Conservation (phyloP, 2,113 vertebrate species). For the Dendropsophus ebraccatus region DNA sequence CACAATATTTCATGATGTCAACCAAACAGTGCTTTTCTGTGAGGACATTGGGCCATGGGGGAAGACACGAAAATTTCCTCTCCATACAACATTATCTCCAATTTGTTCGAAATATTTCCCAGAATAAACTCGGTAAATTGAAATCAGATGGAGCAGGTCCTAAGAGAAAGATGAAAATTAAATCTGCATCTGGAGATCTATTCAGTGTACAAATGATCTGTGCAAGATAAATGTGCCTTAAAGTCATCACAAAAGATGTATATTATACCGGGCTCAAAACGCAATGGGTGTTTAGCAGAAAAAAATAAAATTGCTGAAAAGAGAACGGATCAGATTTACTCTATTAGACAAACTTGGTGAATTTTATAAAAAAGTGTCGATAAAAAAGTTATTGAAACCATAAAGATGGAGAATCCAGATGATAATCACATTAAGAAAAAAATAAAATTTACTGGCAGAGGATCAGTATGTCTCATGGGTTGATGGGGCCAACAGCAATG, state of each 20-base stretch:
- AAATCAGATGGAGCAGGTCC: not conserved
- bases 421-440: too few relatives aligned
- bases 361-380: not conserved
- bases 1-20: too few relatives aligned
- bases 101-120: constrained; percentile 26
- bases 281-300: not conserved
- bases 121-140: constrained; percentile 11
- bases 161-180: not conserved
- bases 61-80: not conserved
- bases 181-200: constrained; percentile 23
- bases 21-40: not conserved
- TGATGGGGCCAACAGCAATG: too few relatives aligned
- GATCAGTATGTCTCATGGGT: too few relatives aligned
- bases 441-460: too few relatives aligned
- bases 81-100: constrained; percentile 7
- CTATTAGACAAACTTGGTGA: not conserved
- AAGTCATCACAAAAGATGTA: not conserved
- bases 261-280: not conserved
- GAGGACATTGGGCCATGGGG: not conserved
- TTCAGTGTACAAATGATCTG: not conserved
- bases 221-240: not conserved
- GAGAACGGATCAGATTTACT: not conserved
- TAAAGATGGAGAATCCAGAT: too few relatives aligned
- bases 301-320: not conserved
- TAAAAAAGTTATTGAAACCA: not conserved